Conservation (phyloP, 2,888 invertebrate genomes). For the Epirrhoe alternata region DNA sequence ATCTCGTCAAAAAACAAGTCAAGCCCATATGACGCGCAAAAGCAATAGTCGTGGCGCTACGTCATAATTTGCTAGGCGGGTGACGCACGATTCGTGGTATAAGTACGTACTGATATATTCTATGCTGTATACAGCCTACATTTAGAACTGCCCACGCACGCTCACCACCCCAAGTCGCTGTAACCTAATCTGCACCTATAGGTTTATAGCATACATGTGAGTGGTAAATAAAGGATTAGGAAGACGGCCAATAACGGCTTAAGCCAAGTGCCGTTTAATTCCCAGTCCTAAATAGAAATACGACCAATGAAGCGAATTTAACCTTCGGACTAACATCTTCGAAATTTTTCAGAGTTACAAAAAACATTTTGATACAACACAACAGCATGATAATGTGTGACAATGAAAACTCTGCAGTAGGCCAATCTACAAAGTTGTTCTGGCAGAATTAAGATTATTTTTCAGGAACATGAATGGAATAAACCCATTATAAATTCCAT, state of each 20-base stretch:
- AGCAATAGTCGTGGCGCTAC: slow-evolving; percentile 44
- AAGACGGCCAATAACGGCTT: slow-evolving; percentile 14
- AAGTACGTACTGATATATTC: slow-evolving; percentile 44
- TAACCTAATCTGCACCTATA: slow-evolving; percentile 5
- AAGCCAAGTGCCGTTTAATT: slow-evolving; percentile 9
- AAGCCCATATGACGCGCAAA: slow-evolving; percentile 47
- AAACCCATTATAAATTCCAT: slow-evolving; percentile 38
- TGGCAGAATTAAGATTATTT: slow-evolving; percentile 2
- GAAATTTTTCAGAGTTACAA: not conserved
- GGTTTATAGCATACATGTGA: slow-evolving; percentile 5
- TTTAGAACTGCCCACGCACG: slow-evolving; percentile 59
- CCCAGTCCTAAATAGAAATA: slow-evolving; percentile 11
- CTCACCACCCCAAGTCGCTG: slow-evolving; percentile 14
- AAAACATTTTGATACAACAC: too few species aligned
- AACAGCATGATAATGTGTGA: not conserved
- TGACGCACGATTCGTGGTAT: slow-evolving; percentile 67
- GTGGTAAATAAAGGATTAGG: slow-evolving; percentile 19
- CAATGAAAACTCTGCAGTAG: not conserved
- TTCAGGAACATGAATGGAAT: slow-evolving; percentile 24
- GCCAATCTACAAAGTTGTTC: slow-evolving; percentile 1
- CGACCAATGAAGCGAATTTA: slow-evolving; percentile 1
- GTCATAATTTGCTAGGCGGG: slow-evolving; percentile 57
- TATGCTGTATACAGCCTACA: slow-evolving; percentile 53
- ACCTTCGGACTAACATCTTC: not conserved
- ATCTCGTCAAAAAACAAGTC: slow-evolving; percentile 25